A percentile compares a stretch with the other conserved stretches of the same genome.
Conservation (phyloP, 2,888 invertebrate genomes). For the Tetranychus truncatus region DNA sequence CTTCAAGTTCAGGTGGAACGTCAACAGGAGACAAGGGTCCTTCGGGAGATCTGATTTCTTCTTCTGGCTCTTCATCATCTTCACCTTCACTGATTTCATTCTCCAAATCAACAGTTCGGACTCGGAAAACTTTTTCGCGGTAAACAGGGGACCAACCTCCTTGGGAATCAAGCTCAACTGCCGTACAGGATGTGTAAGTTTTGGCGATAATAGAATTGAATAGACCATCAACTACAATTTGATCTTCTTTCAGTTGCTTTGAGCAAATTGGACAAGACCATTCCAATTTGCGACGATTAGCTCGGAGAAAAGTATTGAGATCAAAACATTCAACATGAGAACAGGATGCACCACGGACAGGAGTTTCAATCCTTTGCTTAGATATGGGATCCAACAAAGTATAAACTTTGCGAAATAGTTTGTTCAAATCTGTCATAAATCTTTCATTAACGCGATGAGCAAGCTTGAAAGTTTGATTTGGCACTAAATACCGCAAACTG, state of each 20-base stretch:
- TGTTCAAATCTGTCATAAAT: not conserved
- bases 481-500: not conserved
- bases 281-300: not conserved
- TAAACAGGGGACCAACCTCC: conserved; percentile 8
- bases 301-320: not conserved
- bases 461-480: not conserved
- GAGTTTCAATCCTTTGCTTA: not conserved
- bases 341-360: not conserved
- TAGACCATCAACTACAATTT: not conserved
- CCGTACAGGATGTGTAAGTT: not conserved
- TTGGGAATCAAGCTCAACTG: not conserved
- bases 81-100: conserved; percentile 1
- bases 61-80: not conserved
- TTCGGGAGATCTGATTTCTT: not conserved
- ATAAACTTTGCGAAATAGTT: conserved; percentile 1
- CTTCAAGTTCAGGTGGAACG: not conserved
- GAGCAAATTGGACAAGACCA: not conserved
- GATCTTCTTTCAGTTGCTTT: not conserved
- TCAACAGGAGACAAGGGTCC: conserved; percentile 4
- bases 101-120: not conserved
- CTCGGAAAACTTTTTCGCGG: not conserved
- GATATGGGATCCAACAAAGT: not conserved
- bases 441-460: not conserved
- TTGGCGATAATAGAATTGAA: not conserved
- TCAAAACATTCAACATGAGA: conserved; percentile 3